Evolutionary conservation across 1,140 invertebrate species (phyloP).

Genomic region (Drosophila lacertosa): DNA sequence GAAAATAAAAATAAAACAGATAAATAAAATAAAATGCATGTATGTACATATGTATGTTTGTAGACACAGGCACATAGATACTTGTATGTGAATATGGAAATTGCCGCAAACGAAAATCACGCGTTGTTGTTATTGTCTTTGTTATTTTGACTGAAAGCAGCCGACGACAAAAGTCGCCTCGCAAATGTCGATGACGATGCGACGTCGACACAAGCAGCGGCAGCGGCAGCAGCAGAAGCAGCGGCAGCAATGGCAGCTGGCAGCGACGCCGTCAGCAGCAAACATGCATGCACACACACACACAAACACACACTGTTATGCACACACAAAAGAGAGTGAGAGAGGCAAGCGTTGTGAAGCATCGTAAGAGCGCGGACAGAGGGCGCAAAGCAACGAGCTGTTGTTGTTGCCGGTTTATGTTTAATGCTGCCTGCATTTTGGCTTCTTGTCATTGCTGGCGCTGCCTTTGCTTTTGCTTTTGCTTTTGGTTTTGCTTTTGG

Average conservation of each 20-base stretch:
- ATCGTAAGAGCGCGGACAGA: slow-evolving; percentile 12
- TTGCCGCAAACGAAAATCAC: slow-evolving; percentile 40
- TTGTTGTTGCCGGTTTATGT: slow-evolving; percentile 22
- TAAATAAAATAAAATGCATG: not conserved
- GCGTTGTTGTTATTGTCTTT: slow-evolving; percentile 61
- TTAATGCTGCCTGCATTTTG: slow-evolving; percentile 10
- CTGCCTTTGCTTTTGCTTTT: slow-evolving; percentile 11
- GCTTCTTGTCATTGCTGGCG: slow-evolving; percentile 14
- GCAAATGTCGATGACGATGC: slow-evolving; percentile 32
- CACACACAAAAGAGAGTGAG: slow-evolving; percentile 16
- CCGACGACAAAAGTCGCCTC: slow-evolving; percentile 44
- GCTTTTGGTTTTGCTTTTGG: not conserved
- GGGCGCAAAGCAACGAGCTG: slow-evolving; percentile 12
- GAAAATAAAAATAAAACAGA: slow-evolving; percentile 2
- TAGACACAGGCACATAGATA: not conserved
- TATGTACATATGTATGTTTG: not conserved
- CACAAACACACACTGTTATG: slow-evolving; percentile 22
- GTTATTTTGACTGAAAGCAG: slow-evolving; percentile 58
- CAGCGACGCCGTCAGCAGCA: slow-evolving; percentile 32
- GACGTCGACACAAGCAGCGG: slow-evolving; percentile 15
- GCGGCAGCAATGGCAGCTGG: slow-evolving; percentile 33
- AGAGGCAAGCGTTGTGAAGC: not conserved
- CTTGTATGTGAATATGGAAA: slow-evolving; percentile 25
- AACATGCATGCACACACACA: slow-evolving; percentile 32
- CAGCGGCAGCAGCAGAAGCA: slow-evolving; percentile 20